phyloP scores from a whole-genome alignment of 2,888 invertebrate genomes.

The Acholoe squamosa region DNA sequence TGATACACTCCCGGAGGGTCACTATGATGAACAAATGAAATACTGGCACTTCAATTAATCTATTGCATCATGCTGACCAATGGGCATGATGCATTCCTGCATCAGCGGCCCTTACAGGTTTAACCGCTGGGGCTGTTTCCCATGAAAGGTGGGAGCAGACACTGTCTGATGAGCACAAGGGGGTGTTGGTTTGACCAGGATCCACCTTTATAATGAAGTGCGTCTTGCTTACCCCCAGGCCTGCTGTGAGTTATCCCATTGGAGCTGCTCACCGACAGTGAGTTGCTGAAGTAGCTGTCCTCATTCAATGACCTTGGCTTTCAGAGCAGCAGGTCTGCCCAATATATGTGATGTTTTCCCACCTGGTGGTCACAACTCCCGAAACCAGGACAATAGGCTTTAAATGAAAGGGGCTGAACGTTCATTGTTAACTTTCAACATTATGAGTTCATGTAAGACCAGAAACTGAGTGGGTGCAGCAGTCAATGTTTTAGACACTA shows the following conservation, averaged over 20 bases:
- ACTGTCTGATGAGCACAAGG: background rate
- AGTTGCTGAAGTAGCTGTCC: background rate
- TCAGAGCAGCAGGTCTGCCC: background rate
- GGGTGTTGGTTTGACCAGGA: background rate
- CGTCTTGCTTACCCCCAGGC: background rate
- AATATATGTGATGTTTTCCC: background rate
- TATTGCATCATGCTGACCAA: too few species aligned
- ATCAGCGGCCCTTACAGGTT: too few species aligned
- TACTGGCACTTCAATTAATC: too few species aligned
- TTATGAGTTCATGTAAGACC: too few species aligned
- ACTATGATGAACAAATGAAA: too few species aligned
- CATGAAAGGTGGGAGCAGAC: background rate
- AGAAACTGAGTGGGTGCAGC: too few species aligned
- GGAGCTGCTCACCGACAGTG: background rate
- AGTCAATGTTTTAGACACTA: too few species aligned
- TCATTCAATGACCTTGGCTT: conserved; percentile 11
- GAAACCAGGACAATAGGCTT: too few species aligned
- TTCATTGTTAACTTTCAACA: too few species aligned
- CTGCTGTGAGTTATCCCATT: background rate
- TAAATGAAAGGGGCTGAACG: conserved; percentile 13
- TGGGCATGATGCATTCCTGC: too few species aligned
- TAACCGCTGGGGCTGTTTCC: background rate
- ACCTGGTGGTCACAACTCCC: too few species aligned
- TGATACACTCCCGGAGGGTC: too few species aligned
- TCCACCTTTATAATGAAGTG: background rate